phyloP scores from a whole-genome alignment of 2,888 invertebrate species.

The Venusia cambrica region DNA sequence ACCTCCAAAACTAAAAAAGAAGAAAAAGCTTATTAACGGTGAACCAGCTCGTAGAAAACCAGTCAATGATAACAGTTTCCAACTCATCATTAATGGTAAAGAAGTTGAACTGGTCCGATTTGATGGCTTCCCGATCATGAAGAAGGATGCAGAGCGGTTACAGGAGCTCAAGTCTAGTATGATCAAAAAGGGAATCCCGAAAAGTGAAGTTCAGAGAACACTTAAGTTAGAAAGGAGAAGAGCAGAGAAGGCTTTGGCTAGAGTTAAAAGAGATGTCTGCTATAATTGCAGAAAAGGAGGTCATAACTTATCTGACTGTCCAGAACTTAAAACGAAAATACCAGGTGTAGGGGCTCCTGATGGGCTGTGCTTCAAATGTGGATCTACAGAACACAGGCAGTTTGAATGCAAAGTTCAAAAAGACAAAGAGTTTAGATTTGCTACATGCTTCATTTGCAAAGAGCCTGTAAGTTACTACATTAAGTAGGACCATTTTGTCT shows the following conservation, averaged over 20 bases:
- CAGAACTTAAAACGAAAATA: slow-evolving; percentile 82
- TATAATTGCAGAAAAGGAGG: slow-evolving; percentile 90
- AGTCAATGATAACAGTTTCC: slow-evolving; percentile 63
- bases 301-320: slow-evolving; percentile 91
- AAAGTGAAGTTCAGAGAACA: slow-evolving; percentile 83
- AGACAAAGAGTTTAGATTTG: slow-evolving; percentile 87
- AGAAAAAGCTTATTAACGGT: slow-evolving; percentile 44
- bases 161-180: slow-evolving; percentile 82
- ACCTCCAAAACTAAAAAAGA: slow-evolving; percentile 33
- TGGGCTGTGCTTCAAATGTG: slow-evolving; percentile 94
- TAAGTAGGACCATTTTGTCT: no score
- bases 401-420: slow-evolving; percentile 86
- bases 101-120: slow-evolving; percentile 82
- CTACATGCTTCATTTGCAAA: slow-evolving; percentile 93
- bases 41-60: slow-evolving; percentile 68
- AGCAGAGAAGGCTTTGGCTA: slow-evolving; percentile 86
- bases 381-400: slow-evolving; percentile 92
- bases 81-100: slow-evolving; percentile 83
- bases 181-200: slow-evolving; percentile 84
- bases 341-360: slow-evolving; percentile 70
- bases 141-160: slow-evolving; percentile 85
- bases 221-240: slow-evolving; percentile 86
- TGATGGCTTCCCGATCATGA: slow-evolving; percentile 87
- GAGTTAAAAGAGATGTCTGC: slow-evolving; percentile 86
- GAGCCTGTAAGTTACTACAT: slow-evolving; percentile 77